phyloP scores from a whole-genome alignment of 1,140 invertebrate species.

The Zaprionus lachaisei region DNA sequence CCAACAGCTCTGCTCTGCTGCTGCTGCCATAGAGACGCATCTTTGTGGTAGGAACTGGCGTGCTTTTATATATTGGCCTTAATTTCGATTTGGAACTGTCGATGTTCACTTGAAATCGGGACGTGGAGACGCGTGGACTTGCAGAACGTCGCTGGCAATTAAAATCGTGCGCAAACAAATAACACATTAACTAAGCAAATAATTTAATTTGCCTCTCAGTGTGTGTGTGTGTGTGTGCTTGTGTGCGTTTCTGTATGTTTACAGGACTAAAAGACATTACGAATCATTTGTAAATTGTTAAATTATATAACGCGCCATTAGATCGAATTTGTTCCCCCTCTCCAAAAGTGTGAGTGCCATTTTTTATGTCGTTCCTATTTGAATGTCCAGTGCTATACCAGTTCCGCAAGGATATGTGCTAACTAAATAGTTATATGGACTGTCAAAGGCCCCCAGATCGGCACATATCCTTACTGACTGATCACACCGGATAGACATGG shows the following conservation, averaged over 20 bases:
- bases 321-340: conserved; percentile 17
- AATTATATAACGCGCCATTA: conserved; percentile 55
- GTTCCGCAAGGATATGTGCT: conserved; percentile 58
- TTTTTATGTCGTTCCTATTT: conserved; percentile 5
- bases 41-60: conserved; percentile 71
- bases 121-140: conserved; percentile 83
- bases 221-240: conserved; percentile 36
- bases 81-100: conserved; percentile 84
- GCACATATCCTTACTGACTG: conserved; percentile 62
- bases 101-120: conserved; percentile 84
- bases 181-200: conserved; percentile 49
- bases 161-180: conserved; percentile 60
- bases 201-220: conserved; percentile 23
- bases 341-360: conserved; percentile 52
- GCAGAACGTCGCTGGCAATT: conserved; percentile 73
- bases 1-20: conserved; percentile 44
- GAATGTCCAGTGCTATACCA: conserved; percentile 23
- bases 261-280: conserved; percentile 44
- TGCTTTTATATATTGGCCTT: conserved; percentile 83
- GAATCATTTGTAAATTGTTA: conserved; percentile 17
- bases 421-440: not conserved
- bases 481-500: conserved; percentile 8
- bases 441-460: not conserved
- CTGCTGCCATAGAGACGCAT: conserved; percentile 64
- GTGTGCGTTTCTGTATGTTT: conserved; percentile 24